Evolutionary conservation across 2,113 vertebrate genomes (phyloP).

Genomic region (Syrrhaptes paradoxus): DNA sequence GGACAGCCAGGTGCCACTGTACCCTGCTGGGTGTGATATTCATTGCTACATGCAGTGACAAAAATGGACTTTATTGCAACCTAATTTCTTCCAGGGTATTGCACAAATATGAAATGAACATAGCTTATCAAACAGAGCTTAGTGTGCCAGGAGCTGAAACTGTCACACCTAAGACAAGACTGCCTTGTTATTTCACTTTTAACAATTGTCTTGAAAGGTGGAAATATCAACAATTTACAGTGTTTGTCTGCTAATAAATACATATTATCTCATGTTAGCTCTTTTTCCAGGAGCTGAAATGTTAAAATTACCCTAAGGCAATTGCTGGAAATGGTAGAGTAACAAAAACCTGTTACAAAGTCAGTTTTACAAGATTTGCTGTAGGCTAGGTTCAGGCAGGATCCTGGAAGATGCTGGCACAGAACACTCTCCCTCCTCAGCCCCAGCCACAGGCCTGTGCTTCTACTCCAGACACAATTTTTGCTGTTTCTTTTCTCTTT

Average conservation of each 20-base stretch:
- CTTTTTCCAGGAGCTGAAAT: conserved; percentile 31
- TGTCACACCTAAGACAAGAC: conserved; percentile 68
- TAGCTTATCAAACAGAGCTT: conserved; percentile 68
- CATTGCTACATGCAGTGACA: conserved; percentile 83
- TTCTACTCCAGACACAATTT: not conserved
- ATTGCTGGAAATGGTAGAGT: not conserved
- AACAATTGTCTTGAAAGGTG: conserved; percentile 45
- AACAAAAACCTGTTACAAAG: not conserved
- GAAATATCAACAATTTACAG: conserved; percentile 50
- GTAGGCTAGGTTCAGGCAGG: not conserved
- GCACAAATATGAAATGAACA: conserved; percentile 84
- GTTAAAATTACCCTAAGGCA: not conserved
- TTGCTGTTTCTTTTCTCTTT: not conserved
- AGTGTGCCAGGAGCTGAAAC: conserved; percentile 56
- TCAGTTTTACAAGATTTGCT: conserved; percentile 14
- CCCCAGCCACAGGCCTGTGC: not conserved
- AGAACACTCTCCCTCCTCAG: not conserved
- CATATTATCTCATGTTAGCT: conserved; percentile 37
- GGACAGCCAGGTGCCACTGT: conserved; percentile 96
- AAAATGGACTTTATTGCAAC: conserved; percentile 89
- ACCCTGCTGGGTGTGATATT: conserved; percentile 93
- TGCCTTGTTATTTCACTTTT: conserved; percentile 69
- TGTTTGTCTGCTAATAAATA: conserved; percentile 35
- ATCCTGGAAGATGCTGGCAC: not conserved
- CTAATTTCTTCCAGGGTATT: conserved; percentile 86